Evolutionary conservation across 2,113 vertebrate species (phyloP).

Genomic region (Shinisaurus crocodilurus): DNA sequence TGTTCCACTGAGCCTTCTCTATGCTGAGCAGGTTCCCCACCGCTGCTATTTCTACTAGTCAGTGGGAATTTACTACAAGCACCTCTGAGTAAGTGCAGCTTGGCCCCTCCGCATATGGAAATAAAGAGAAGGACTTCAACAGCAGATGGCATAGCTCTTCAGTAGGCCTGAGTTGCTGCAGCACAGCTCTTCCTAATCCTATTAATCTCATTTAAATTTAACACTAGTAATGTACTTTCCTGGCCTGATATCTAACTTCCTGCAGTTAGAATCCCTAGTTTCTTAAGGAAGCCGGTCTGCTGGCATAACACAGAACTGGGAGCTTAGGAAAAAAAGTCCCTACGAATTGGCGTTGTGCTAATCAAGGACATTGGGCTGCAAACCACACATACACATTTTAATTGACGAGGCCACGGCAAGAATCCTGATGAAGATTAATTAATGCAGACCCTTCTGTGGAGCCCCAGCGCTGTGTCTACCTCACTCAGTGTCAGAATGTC

Average conservation of each 20-base stretch:
- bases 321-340: conserved; percentile 54
- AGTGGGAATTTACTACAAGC: not conserved
- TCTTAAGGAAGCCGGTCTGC: conserved; percentile 50
- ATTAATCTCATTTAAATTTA: not conserved
- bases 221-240: not conserved
- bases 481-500: conserved; percentile 64
- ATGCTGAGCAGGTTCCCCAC: not conserved
- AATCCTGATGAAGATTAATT: conserved; percentile 80
- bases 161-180: not conserved
- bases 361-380: conserved; percentile 70
- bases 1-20: not conserved
- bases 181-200: not conserved
- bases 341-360: conserved; percentile 65
- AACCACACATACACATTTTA: conserved; percentile 74
- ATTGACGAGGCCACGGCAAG: conserved; percentile 71
- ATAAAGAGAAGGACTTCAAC: not conserved
- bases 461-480: conserved; percentile 63
- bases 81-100: not conserved
- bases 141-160: not conserved
- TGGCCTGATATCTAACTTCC: conserved; percentile 15
- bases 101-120: not conserved
- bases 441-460: conserved; percentile 72
- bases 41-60: not conserved
- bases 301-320: conserved; percentile 57
- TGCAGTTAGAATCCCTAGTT: not conserved